These are phyloP conservation scores for Camptogramma bilineatum DNA, from an alignment of 2,888 invertebrate genomes.

Conservation along the genomic window DNA sequence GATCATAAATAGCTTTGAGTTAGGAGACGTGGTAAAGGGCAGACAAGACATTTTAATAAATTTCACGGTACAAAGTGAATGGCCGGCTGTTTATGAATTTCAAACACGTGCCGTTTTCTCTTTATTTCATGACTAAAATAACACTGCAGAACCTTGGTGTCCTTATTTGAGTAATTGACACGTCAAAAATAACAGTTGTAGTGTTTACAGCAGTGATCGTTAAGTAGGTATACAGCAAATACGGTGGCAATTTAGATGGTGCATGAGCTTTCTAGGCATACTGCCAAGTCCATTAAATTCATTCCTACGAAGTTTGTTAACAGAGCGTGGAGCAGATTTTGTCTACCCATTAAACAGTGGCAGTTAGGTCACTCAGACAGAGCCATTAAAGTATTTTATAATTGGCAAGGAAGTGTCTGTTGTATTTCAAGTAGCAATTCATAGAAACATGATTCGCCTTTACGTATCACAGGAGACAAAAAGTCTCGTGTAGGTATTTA, in stretches of 20 bases:
- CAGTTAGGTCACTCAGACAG: constrained; percentile 15
- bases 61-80: constrained; percentile 38
- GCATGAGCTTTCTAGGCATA: constrained; percentile 54
- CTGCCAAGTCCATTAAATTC: constrained; percentile 56
- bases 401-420: constrained; percentile 10
- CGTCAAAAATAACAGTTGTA: constrained; percentile 18
- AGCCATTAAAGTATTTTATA: constrained; percentile 23
- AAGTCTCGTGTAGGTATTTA: constrained; percentile 28
- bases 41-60: constrained; percentile 43
- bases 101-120: constrained; percentile 48
- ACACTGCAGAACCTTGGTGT: constrained; percentile 22
- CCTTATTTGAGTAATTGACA: constrained; percentile 22
- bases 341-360: constrained; percentile 27
- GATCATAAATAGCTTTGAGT: constrained; percentile 26
- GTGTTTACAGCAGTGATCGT: constrained; percentile 31
- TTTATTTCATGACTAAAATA: constrained; percentile 50
- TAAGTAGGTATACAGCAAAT: constrained; percentile 38
- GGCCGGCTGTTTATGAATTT: constrained; percentile 50
- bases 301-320: constrained; percentile 47
- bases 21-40: constrained; percentile 27
- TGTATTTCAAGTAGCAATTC: constrained; percentile 7
- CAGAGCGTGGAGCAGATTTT: constrained; percentile 30
- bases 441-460: constrained; percentile 13
- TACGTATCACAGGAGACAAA: constrained; percentile 13
- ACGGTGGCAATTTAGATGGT: constrained; percentile 41